These are phyloP conservation scores for Pomatorhinus ruficollis DNA, from an alignment of 2,113 vertebrate genomes.

Conservation along the genomic window DNA sequence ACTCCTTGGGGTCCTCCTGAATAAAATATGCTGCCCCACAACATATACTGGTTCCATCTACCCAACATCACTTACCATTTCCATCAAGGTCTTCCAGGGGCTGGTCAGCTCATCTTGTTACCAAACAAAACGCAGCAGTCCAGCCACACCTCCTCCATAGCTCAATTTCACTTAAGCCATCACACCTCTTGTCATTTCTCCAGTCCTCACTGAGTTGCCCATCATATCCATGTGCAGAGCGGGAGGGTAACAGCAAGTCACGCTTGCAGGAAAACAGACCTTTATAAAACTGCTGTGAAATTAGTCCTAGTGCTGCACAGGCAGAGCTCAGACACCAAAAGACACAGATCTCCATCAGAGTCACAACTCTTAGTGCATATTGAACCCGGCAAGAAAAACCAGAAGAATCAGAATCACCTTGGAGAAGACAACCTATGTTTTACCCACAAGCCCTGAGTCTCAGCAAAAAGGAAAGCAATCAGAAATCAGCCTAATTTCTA, in stretches of 20 bases:
- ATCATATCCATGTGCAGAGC: background rate
- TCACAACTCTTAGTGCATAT: background rate
- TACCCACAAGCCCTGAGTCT: background rate
- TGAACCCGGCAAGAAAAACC: background rate
- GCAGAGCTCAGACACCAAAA: background rate
- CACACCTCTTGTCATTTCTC: background rate
- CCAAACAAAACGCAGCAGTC: background rate
- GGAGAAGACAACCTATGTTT: background rate
- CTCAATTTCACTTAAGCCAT: background rate
- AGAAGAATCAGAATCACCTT: background rate
- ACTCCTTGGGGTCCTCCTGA: background rate
- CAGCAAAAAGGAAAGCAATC: background rate
- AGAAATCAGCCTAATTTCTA: background rate
- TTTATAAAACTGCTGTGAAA: background rate
- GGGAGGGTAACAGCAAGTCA: background rate
- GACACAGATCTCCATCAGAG: background rate
- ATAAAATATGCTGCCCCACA: background rate
- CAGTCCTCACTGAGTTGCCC: background rate
- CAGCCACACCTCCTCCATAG: background rate
- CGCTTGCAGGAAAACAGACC: background rate
- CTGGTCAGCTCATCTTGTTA: background rate
- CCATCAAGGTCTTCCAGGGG: background rate
- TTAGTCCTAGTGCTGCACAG: background rate
- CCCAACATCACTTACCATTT: background rate
- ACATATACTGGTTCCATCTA: background rate